These are phyloP conservation scores for Heliconius nattereri DNA, from an alignment of 1,140 invertebrate genomes.

Conservation along the genomic window DNA sequence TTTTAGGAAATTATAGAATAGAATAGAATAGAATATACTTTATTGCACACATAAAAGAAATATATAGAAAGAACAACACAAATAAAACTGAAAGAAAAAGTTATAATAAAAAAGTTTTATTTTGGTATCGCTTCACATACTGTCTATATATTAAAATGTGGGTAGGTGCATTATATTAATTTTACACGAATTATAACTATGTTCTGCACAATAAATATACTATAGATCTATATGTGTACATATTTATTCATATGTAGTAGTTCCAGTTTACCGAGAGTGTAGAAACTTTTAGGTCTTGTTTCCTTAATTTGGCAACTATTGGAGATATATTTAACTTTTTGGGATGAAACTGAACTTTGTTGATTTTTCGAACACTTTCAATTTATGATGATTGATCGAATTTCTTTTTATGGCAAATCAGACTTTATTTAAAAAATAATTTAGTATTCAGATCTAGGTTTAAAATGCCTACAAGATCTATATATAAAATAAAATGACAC, in stretches of 20 bases:
- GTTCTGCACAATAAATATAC: too few species aligned
- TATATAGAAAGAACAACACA: too few species aligned
- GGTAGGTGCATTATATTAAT: too few species aligned
- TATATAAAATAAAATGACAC: slow-evolving; percentile 24
- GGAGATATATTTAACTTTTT: slow-evolving; percentile 1
- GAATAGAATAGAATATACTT: too few species aligned
- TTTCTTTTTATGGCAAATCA: neutral
- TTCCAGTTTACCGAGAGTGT: neutral
- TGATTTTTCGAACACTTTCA: neutral
- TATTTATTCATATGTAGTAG: neutral
- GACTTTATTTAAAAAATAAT: neutral
- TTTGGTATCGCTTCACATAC: neutral
- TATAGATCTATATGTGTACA: neutral
- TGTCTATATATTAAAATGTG: neutral
- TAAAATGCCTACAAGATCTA: neutral
- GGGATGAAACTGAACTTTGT: slow-evolving; percentile 1
- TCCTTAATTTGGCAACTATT: neutral
- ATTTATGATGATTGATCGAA: neutral
- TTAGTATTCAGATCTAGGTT: neutral
- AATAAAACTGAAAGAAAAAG: too few species aligned
- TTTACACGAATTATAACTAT: too few species aligned
- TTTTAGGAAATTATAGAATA: neutral
- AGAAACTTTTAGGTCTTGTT: neutral
- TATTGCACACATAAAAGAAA: too few species aligned
- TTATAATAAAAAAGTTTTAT: too few species aligned